A percentile compares a stretch with the other conserved stretches of the same genome.
These are phyloP conservation scores for Pyrrhia umbra DNA, from an alignment of 2,888 invertebrate genomes.

Conservation along the genomic window DNA sequence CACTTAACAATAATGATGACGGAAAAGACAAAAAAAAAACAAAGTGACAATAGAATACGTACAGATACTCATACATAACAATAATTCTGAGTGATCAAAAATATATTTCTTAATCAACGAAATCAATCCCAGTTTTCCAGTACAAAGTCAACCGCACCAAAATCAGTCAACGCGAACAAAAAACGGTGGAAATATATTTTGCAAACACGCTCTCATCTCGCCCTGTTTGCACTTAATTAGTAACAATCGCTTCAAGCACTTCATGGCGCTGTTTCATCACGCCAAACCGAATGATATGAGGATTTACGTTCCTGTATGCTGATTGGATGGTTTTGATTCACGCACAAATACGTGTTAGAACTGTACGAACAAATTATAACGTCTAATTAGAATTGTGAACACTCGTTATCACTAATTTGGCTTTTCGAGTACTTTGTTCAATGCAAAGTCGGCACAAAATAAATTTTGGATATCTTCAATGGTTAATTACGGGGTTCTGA, in stretches of 20 bases:
- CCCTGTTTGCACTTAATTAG: conserved; percentile 65
- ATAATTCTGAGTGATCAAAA: not conserved
- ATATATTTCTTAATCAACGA: not conserved
- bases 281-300: conserved; percentile 51
- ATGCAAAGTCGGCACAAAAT: not conserved
- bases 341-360: conserved; percentile 23
- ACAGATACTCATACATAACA: not conserved
- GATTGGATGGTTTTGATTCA: conserved; percentile 52
- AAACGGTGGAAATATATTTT: conserved; percentile 10
- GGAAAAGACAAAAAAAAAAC: too few relatives aligned
- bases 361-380: conserved; percentile 35
- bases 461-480: not conserved
- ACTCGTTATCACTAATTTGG: conserved; percentile 21
- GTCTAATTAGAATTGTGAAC: conserved; percentile 41
- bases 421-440: conserved; percentile 8
- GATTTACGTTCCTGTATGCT: conserved; percentile 46
- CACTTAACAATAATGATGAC: too few relatives aligned
- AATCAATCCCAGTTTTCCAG: conserved; percentile 8
- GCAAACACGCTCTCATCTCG: conserved; percentile 31
- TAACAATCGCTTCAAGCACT: conserved; percentile 60
- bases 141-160: conserved; percentile 9
- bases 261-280: conserved; percentile 60
- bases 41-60: not conserved
- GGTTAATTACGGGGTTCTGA: not conserved
- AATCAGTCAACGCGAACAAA: conserved; percentile 14